Base-by-base conservation (phyloP, 2,888 invertebrate genomes). In the Calameuta filiformis region DNA sequence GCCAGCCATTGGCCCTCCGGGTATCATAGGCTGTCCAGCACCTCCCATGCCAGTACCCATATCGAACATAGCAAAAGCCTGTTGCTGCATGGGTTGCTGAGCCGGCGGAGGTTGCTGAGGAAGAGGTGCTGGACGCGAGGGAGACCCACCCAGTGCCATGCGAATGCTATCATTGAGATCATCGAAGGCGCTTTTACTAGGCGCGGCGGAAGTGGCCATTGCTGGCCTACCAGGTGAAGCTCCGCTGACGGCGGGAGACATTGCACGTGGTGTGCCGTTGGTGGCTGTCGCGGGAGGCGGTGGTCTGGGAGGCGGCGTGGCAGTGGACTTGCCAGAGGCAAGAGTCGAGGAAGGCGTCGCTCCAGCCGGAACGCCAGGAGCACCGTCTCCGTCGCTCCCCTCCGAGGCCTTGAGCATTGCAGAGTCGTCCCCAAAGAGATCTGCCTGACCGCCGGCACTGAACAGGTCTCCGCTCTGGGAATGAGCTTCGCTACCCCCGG, bases 151-250 rank as follows among this genome's bases (percentile, higher is more conserved):
- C 87, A 95, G 93, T 75, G 94, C 94, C 93, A 94, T 94, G 79
- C 94, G 93, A 92, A 95, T 95, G 78, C 93, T 94, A 87, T 95
- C 94, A 87, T 95, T 95, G 83, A 95, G 93, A 86, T 95, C 95
- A 88, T 95, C 95, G 90, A 95, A 94, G 68, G 95, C 95, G 84
- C 94, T 94, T 87, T 94, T 95, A 77, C 93, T 92, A 81, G 92
- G 92, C 92, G 92, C 90, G 82, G 90, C 87, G 68, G 89, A 81
- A 91, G 93, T 93, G 78, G 93, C 93, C 75, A 93, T 93, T 33
- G 91, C 93, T 75, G 94, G 93, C 79, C 88, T 89, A 80, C 86
- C 86, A 81, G 86, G 86, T 85, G 85, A 88, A 84, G 89, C 90
- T 90, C 90, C 92, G 88, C 84, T 88, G 87, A 88, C 89, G 83